Evolutionary conservation across 2,797 vertebrate species (phyloP), one percentile per base, ranked within the genome.

Genomic region (Hippopotamyrus pictus): DNA sequence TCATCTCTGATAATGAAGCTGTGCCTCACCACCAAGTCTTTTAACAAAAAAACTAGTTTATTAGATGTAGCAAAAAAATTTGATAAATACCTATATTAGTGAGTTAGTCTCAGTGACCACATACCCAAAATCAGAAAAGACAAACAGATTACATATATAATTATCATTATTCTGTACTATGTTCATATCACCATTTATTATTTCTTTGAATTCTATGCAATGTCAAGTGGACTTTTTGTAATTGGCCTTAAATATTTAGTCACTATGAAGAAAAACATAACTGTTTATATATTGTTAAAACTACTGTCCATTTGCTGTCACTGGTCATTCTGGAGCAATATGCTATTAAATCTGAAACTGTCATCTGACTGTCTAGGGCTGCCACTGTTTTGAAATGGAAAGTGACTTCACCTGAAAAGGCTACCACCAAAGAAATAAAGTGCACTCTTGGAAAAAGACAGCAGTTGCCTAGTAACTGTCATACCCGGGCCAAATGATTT

Each of bases 401-500:
- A 69, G 59, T 89, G 88, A 50, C 59, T 41, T 53, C 48, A 53
- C 62, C 84, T 87, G 83, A 76, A 86, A 87, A 41, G 54, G 79
- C 44, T 17, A 25, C 37, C 19, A 37, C 44, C 46, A 41, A 37
- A 33, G 79, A 53, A 9, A 53, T 25, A 44, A 25, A 54, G 88
- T 44, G 88, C 51, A 44, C n/a, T 54, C 88, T 88, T 19, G 82
- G 86, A 89, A 88, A 44, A 53, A 54, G 89, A 86, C 57, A 62
- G 51, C 84, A 88, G 90, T 91, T 92, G 91, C 92, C 89, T 92
- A 91, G 92, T 91, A 93, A 93, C 91, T 90, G 88, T 73, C 89
- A 89, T 88, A 88, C 90, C 82, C 54, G 17, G 62, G 90, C 90
- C 76, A 88, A 90, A 91, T 89, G 62, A 90, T 91, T 91, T 91